A percentile compares a stretch with the other conserved stretches of the same genome.
These are phyloP conservation scores for Drosophila cyrtoloma DNA, from an alignment of 2,888 invertebrate genomes.

Conservation along the genomic window DNA sequence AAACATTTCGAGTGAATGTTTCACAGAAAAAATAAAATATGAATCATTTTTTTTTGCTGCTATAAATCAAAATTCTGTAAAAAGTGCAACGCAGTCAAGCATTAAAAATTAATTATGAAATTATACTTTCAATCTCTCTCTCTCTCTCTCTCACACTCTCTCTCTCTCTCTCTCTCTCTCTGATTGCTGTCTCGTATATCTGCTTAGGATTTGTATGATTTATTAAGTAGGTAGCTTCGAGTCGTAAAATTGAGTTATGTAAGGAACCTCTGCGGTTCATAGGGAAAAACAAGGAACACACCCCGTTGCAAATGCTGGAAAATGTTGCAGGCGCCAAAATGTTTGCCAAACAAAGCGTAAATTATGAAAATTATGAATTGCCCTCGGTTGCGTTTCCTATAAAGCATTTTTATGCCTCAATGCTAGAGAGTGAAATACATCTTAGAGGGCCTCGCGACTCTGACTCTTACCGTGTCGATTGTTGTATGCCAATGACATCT, in stretches of 20 bases:
- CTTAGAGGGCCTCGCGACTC: slow-evolving; percentile 30
- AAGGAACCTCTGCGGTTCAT: slow-evolving; percentile 62
- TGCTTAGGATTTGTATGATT: slow-evolving; percentile 63
- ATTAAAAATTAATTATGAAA: slow-evolving; percentile 79
- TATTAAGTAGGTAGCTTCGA: slow-evolving; percentile 63
- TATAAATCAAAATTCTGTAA: slow-evolving; percentile 69
- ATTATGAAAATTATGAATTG: slow-evolving; percentile 80
- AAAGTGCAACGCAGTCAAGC: slow-evolving; percentile 69
- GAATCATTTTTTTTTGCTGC: slow-evolving; percentile 26
- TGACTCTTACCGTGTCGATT: slow-evolving; percentile 45
- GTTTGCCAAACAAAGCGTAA: slow-evolving; percentile 79
- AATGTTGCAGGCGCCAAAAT: slow-evolving; percentile 70
- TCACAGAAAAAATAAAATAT: slow-evolving; percentile 14
- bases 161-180: background rate
- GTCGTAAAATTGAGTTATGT: slow-evolving; percentile 76
- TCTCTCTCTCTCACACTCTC: background rate
- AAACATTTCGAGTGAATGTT: slow-evolving; percentile 70
- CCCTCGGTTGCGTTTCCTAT: slow-evolving; percentile 48
- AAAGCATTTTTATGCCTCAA: slow-evolving; percentile 67
- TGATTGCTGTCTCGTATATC: background rate
- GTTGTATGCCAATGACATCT: slow-evolving; percentile 76
- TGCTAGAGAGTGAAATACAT: slow-evolving; percentile 19
- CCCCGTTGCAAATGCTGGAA: slow-evolving; percentile 57
- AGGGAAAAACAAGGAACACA: slow-evolving; percentile 56
- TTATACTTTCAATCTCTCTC: slow-evolving; percentile 8